Evolutionary conservation across 1,140 invertebrate genomes (phyloP).

Genomic region (Drosophila willistoni): DNA sequence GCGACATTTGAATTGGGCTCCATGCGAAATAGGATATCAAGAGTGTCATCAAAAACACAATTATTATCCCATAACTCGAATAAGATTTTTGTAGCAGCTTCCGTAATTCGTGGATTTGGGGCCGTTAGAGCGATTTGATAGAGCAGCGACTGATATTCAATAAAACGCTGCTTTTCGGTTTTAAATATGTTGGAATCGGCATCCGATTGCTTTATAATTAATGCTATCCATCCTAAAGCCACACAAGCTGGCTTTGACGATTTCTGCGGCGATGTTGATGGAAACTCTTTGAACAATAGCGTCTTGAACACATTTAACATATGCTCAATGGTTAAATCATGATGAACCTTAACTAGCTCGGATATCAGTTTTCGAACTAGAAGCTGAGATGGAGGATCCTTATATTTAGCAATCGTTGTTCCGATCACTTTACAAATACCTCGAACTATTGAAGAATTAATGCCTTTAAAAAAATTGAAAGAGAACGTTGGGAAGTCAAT

Average conservation of each 20-base stretch:
- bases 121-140: constrained; percentile 64
- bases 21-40: constrained; percentile 57
- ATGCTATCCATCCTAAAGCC: constrained; percentile 65
- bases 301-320: constrained; percentile 86
- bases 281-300: constrained; percentile 87
- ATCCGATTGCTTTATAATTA: constrained; percentile 60
- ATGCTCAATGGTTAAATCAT: constrained; percentile 88
- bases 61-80: constrained; percentile 71
- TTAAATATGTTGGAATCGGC: constrained; percentile 61
- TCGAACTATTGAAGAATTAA: constrained; percentile 90
- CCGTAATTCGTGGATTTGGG: constrained; percentile 54
- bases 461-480: constrained; percentile 85
- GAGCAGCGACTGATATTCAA: constrained; percentile 68
- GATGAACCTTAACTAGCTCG: constrained; percentile 86
- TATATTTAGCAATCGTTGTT: constrained; percentile 90
- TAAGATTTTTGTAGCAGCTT: constrained; percentile 68
- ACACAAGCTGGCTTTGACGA: constrained; percentile 72
- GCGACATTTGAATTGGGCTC: constrained; percentile 59
- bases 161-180: constrained; percentile 65
- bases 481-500: neutral
- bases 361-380: constrained; percentile 89
- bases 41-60: constrained; percentile 54
- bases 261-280: constrained; percentile 88
- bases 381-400: constrained; percentile 90
- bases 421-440: constrained; percentile 91